Conservation (phyloP, 2,797 vertebrate genomes). For the Eurystomus glaucurus region DNA sequence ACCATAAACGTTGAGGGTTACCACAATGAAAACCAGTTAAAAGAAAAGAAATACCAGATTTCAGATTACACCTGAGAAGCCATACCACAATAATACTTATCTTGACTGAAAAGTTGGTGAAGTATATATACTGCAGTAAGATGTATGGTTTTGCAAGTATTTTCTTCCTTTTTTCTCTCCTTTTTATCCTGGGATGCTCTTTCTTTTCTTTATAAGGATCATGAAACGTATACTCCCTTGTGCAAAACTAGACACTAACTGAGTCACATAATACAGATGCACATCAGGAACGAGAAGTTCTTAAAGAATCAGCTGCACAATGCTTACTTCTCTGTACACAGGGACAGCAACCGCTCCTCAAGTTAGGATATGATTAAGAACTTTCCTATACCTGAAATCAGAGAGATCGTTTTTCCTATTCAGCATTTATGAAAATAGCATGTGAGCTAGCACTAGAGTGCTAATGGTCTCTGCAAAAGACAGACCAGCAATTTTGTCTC, state of each 20-base stretch:
- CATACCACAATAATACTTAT: not conserved
- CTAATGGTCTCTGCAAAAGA: not conserved
- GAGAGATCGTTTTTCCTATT: not conserved
- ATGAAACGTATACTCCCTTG: not conserved
- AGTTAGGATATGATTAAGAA: not conserved
- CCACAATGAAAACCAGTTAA: not conserved
- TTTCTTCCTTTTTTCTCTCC: not conserved
- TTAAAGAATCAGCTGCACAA: not conserved
- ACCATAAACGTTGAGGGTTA: not conserved
- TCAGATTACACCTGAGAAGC: not conserved
- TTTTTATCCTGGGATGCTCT: not conserved
- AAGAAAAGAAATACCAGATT: not conserved
- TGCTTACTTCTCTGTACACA: not conserved
- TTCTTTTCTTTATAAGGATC: not conserved
- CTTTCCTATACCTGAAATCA: not conserved
- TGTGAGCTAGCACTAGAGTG: not conserved
- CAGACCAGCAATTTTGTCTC: not conserved
- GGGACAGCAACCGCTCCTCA: not conserved
- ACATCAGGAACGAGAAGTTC: not conserved
- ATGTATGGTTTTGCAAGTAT: not conserved
- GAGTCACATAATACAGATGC: not conserved
- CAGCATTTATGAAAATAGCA: not conserved
- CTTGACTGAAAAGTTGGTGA: not conserved
- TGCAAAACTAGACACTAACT: not conserved
- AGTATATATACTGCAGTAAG: not conserved